Percentiles rank a stretch among this genome's conserved stretches.
Evolutionary conservation across 2,797 vertebrate species (phyloP).

Genomic region (Chaunax sp.): DNA sequence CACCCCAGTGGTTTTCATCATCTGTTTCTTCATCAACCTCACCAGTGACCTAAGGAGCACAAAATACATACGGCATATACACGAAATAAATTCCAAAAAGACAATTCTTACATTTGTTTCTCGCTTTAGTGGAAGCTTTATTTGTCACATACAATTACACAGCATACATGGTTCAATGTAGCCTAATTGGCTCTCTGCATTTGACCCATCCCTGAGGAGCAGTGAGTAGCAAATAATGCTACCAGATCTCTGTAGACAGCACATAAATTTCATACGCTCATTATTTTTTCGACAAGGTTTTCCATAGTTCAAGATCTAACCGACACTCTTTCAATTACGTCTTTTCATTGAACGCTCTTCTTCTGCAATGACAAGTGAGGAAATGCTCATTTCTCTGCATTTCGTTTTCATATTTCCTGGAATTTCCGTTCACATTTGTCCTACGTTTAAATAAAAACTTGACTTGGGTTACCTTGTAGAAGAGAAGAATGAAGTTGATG

Average conservation of each 20-base stretch:
- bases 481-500: conserved; percentile 99
- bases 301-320: not conserved
- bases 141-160: no score
- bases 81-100: not conserved
- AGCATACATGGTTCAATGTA: no score
- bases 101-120: conserved; percentile 3
- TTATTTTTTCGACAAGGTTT: not conserved
- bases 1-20: conserved; percentile 83
- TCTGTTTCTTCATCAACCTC: conserved; percentile 84
- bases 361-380: no score
- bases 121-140: no score
- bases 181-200: no score
- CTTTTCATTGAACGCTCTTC: no score
- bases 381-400: not conserved
- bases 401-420: not conserved
- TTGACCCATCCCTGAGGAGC: no score
- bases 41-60: conserved; percentile 86
- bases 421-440: not conserved
- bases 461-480: conserved; percentile 91
- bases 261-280: no score
- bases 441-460: not conserved
- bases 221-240: not conserved
- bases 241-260: not conserved
- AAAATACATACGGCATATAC: not conserved
- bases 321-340: not conserved